Conservation (phyloP, 2,888 invertebrate genomes). For the Eupeodes luniger region DNA sequence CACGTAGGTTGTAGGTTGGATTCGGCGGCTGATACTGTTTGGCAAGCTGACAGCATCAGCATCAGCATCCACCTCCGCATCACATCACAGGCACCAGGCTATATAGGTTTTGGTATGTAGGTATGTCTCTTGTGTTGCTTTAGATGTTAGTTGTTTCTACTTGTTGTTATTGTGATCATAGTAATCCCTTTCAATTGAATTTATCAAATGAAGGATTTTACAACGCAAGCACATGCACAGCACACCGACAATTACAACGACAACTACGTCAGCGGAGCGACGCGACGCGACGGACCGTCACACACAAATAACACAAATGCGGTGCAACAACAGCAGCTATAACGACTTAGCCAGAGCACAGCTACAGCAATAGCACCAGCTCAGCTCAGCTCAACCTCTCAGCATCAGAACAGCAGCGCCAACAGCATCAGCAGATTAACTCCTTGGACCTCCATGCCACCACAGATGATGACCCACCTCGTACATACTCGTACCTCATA, state of each 20-base stretch:
- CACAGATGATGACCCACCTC: slow-evolving; percentile 56
- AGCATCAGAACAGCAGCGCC: slow-evolving; percentile 46
- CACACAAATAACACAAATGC: slow-evolving; percentile 6
- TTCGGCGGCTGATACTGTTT: slow-evolving; percentile 67
- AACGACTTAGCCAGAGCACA: slow-evolving; percentile 53
- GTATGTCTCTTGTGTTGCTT: slow-evolving; percentile 20
- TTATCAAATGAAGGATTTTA: slow-evolving; percentile 73
- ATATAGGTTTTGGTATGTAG: too few relatives aligned
- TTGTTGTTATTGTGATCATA: slow-evolving; percentile 68
- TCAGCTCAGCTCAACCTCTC: too few relatives aligned
- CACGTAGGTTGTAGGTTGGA: slow-evolving; percentile 73
- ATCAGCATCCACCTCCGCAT: slow-evolving; percentile 71
- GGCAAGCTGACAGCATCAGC: slow-evolving; percentile 60
- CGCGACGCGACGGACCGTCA: background rate
- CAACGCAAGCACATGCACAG: slow-evolving; percentile 55
- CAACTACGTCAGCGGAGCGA: background rate
- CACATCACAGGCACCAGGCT: slow-evolving; percentile 9
- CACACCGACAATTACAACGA: background rate
- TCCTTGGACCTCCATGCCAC: slow-evolving; percentile 72
- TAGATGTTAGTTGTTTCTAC: slow-evolving; percentile 40
- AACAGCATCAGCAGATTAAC: slow-evolving; percentile 75
- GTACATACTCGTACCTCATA: background rate
- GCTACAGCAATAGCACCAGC: slow-evolving; percentile 72
- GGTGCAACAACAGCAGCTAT: slow-evolving; percentile 28
- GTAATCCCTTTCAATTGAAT: slow-evolving; percentile 74